These are phyloP conservation scores for Orthosia incerta DNA, from an alignment of 2,888 invertebrate species.

Conservation along the genomic window DNA sequence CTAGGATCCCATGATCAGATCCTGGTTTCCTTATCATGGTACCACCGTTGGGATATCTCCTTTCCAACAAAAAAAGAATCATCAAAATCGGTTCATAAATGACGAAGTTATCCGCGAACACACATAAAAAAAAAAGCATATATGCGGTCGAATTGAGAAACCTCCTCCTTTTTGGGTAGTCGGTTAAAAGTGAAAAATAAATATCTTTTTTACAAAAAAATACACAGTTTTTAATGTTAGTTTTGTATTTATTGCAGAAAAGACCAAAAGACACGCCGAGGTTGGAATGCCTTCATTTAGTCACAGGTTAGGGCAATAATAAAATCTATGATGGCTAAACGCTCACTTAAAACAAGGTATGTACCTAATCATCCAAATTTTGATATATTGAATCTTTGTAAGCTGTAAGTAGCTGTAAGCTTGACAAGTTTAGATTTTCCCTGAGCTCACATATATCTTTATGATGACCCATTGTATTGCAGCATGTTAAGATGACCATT, in stretches of 20 bases:
- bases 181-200: no score
- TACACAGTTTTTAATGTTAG: background rate
- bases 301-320: background rate
- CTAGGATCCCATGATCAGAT: no score
- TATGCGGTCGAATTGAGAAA: no score
- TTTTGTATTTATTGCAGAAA: slow-evolving; percentile 12
- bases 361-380: slow-evolving; percentile 29
- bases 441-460: background rate
- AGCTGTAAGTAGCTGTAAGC: background rate
- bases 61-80: no score
- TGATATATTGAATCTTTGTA: background rate
- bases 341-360: slow-evolving; percentile 69
- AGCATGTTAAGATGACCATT: background rate
- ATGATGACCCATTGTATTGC: background rate
- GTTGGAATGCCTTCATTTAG: background rate
- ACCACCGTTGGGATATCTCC: no score
- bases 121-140: no score
- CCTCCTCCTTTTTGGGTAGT: no score
- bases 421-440: background rate
- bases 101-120: no score
- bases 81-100: no score
- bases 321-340: slow-evolving; percentile 77
- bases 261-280: background rate
- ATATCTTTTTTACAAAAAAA: no score
- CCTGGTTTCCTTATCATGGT: no score